Conservation (phyloP, 2,113 vertebrate genomes). For the Caretta caretta region DNA sequence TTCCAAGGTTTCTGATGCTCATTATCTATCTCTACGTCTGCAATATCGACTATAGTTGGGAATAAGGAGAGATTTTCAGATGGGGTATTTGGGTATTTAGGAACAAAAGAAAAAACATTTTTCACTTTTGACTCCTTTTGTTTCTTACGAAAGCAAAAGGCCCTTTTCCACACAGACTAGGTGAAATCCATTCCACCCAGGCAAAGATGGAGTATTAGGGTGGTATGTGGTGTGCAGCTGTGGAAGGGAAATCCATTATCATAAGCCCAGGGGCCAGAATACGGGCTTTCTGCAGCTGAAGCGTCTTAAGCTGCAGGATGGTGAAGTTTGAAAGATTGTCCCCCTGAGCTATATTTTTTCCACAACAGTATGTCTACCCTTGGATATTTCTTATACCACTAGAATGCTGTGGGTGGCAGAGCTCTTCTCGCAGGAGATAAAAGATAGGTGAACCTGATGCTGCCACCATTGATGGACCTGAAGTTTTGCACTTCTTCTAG, state of each 20-base stretch:
- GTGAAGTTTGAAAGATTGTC: neutral
- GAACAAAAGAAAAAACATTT: neutral
- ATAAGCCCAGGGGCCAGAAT: neutral
- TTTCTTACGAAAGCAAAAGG: neutral
- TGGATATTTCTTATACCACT: neutral
- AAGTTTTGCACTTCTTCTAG: neutral
- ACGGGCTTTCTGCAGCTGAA: neutral
- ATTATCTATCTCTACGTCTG: neutral
- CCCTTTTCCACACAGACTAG: neutral
- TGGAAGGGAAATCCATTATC: no score
- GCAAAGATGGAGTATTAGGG: neutral
- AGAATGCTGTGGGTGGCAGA: neutral
- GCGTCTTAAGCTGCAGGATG: neutral
- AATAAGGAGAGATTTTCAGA: neutral
- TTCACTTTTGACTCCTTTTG: neutral
- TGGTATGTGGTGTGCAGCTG: fast-evolving
- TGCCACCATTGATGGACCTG: neutral
- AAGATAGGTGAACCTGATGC: neutral
- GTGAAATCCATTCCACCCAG: neutral
- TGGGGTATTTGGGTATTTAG: neutral
- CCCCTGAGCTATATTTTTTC: no score
- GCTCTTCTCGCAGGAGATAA: neutral
- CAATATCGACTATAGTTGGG: neutral
- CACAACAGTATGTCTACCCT: no score
- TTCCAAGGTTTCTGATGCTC: neutral